Conservation (phyloP, 2,797 vertebrate species). For the Sebastes trivittatus region DNA sequence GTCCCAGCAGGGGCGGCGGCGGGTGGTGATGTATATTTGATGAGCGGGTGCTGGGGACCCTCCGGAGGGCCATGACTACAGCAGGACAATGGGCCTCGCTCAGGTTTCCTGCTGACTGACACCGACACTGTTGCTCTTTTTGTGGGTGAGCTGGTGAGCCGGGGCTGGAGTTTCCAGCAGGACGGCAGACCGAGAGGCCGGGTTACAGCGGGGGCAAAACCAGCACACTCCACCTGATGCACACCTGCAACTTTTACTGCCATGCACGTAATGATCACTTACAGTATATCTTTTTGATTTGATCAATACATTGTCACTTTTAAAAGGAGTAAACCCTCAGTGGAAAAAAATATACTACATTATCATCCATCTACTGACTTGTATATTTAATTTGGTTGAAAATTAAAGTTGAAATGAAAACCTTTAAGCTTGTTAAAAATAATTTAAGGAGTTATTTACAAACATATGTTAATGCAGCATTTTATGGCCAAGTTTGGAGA, state of each 20-base stretch:
- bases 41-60: slow-evolving; percentile 67
- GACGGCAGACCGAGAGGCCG: not conserved
- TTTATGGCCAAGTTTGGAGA: not conserved
- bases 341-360: not conserved
- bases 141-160: slow-evolving; percentile 12
- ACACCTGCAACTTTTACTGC: not conserved
- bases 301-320: not conserved
- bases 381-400: not conserved
- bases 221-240: not conserved
- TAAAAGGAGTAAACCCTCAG: not conserved
- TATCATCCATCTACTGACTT: not conserved
- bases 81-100: slow-evolving; percentile 68
- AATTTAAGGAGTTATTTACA: no score
- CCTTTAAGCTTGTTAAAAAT: not conserved
- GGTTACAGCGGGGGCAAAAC: not conserved
- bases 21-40: slow-evolving; percentile 72
- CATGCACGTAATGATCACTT: fast-evolving
- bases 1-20: slow-evolving; percentile 38
- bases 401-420: not conserved
- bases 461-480: not conserved
- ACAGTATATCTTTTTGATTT: not conserved
- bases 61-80: slow-evolving; percentile 41
- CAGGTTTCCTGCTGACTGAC: slow-evolving; percentile 70
- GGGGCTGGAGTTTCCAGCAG: slow-evolving; percentile 48
- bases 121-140: slow-evolving; percentile 56